These are phyloP conservation scores for Hemiscyllium ocellatum DNA, from an alignment of 2,113 vertebrate species.

Conservation along the genomic window DNA sequence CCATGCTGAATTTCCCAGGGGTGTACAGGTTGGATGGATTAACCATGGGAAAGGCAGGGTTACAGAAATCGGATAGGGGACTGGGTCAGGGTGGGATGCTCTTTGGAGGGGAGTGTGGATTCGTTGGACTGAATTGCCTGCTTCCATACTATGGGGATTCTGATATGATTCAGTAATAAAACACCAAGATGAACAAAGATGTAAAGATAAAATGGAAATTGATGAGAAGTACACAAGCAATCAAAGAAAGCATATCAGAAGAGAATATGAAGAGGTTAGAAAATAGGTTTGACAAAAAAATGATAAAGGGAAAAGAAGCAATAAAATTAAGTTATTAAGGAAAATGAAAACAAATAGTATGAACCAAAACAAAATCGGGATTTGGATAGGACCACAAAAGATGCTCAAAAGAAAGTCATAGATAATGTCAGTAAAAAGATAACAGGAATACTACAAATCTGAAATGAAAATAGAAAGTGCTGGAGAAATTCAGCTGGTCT, in stretches of 20 bases:
- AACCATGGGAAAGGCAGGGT: no score
- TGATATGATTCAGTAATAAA: neutral
- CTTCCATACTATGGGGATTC: no score
- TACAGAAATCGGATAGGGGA: no score
- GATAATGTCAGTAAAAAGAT: neutral
- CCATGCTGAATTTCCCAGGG: no score
- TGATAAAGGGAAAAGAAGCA: neutral
- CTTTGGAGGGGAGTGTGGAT: no score
- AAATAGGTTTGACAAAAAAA: neutral
- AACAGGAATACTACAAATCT: no score
- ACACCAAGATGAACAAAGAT: neutral
- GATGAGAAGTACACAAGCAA: neutral
- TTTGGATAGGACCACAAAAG: neutral
- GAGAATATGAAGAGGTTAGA: neutral
- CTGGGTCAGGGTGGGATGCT: no score
- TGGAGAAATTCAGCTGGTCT: no score
- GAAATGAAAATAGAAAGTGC: no score
- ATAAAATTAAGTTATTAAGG: neutral
- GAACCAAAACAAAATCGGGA: neutral
- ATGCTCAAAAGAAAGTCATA: neutral
- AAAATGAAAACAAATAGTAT: neutral
- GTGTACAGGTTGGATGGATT: no score
- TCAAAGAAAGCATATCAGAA: neutral
- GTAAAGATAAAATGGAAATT: neutral
- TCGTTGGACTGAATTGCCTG: no score